Percentiles rank a stretch among this genome's conserved stretches.
Conservation (phyloP, 2,888 invertebrate genomes). For the Helleia helle region DNA sequence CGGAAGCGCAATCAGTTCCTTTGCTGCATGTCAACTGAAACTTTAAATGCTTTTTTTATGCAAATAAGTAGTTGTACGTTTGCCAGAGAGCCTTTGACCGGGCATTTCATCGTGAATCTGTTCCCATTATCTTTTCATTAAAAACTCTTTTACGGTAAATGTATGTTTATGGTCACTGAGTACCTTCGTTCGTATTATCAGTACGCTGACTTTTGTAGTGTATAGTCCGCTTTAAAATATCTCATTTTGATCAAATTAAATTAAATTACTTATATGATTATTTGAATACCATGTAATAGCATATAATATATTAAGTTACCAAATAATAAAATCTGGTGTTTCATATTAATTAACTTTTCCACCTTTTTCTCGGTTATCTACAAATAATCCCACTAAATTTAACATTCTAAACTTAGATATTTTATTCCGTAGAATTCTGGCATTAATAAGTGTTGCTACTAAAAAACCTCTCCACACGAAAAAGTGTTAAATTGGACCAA, state of each 20-base stretch:
- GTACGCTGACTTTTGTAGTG: not conserved
- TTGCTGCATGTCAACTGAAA: constrained; percentile 12
- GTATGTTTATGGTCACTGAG: not conserved
- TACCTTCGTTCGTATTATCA: not conserved
- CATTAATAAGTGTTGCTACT: too few species aligned
- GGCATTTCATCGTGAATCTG: not conserved
- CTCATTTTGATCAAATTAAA: too few species aligned
- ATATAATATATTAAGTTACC: not conserved
- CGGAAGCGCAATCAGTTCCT: constrained; percentile 14
- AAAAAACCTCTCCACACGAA: too few species aligned
- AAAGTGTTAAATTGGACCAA: too few species aligned
- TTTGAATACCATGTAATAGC: too few species aligned
- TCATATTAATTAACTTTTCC: too few species aligned
- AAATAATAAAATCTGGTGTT: not conserved
- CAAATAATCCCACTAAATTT: too few species aligned
- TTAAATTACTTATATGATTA: too few species aligned
- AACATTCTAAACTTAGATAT: too few species aligned
- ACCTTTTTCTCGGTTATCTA: too few species aligned
- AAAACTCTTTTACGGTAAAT: not conserved
- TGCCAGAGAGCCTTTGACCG: constrained; percentile 14
- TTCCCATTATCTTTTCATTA: constrained; percentile 6
- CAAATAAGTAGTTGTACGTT: constrained; percentile 14
- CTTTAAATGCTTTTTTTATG: constrained; percentile 18
- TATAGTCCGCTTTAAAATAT: not conserved
- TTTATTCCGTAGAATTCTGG: too few species aligned